Percentiles rank a stretch among this genome's conserved stretches.
phyloP scores from a whole-genome alignment of 2,888 invertebrate genomes.

The Ephialtes manifestator region DNA sequence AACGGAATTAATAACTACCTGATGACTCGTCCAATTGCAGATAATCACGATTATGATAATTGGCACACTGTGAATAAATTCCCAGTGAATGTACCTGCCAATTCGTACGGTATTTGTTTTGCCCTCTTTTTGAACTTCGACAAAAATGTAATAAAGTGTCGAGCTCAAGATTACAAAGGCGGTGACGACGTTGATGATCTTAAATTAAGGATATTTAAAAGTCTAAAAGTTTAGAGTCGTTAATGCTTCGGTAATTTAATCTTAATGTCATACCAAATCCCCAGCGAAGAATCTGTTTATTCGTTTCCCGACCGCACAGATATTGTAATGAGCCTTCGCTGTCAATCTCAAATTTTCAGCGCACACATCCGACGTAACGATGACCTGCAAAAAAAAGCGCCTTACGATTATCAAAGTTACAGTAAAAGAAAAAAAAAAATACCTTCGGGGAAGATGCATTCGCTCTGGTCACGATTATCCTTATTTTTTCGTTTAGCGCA shows the following conservation, averaged over 20 bases:
- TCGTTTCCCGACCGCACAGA: slow-evolving; percentile 58
- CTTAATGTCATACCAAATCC: slow-evolving; percentile 50
- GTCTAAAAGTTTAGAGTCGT: slow-evolving; percentile 65
- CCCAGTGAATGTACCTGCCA: slow-evolving; percentile 51
- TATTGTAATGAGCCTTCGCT: slow-evolving; percentile 56
- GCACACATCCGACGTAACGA: slow-evolving; percentile 52
- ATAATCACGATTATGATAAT: slow-evolving; percentile 43
- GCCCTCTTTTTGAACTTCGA: slow-evolving; percentile 26
- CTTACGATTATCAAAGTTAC: neutral
- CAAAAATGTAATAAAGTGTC: slow-evolving; percentile 33
- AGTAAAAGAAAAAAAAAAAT: neutral
- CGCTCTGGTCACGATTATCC: slow-evolving; percentile 34
- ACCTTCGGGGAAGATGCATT: slow-evolving; percentile 58
- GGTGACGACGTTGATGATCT: slow-evolving; percentile 11
- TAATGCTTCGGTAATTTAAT: neutral
- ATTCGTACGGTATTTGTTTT: slow-evolving; percentile 14
- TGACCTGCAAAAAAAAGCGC: slow-evolving; percentile 10
- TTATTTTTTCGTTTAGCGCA: slow-evolving; percentile 56
- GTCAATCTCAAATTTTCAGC: slow-evolving; percentile 61
- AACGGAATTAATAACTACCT: slow-evolving; percentile 42
- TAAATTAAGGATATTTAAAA: slow-evolving; percentile 4
- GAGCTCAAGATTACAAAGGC: slow-evolving; percentile 25
- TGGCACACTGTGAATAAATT: slow-evolving; percentile 46
- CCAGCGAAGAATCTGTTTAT: slow-evolving; percentile 47
- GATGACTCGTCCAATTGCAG: slow-evolving; percentile 59